Conservation (phyloP, 2,113 vertebrate species). For the Tetrax tetrax region DNA sequence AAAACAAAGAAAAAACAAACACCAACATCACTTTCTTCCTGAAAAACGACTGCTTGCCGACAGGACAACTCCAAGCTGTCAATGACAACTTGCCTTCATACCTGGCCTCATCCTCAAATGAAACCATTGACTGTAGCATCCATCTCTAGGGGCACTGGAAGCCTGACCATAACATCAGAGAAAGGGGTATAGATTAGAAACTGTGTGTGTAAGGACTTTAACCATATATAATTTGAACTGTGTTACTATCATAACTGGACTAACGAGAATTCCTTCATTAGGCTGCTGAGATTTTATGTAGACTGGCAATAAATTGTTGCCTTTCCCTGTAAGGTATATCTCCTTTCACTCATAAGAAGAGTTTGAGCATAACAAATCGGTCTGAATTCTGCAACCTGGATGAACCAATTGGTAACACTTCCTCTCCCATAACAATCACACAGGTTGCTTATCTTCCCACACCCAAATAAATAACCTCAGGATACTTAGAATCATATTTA, state of each 20-base stretch:
- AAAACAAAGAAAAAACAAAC: not conserved
- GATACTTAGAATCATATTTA: not conserved
- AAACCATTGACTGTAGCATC: not conserved
- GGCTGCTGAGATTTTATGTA: not conserved
- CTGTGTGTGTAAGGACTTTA: not conserved
- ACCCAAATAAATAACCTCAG: not conserved
- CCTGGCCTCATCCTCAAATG: not conserved
- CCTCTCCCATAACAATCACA: not conserved
- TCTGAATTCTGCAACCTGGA: not conserved
- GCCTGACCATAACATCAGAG: not conserved
- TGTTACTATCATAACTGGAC: not conserved
- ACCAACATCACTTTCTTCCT: not conserved
- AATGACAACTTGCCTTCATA: not conserved
- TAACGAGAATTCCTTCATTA: not conserved
- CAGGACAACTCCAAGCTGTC: not conserved
- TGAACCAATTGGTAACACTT: not conserved
- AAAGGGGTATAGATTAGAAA: not conserved
- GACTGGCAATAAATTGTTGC: not conserved
- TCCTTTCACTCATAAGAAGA: not conserved
- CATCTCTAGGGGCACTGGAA: not conserved
- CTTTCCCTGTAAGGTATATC: not conserved
- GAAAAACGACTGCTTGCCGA: not conserved
- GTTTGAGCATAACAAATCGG: not conserved
- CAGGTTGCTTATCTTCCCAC: not conserved
- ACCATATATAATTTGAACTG: not conserved